Conservation (phyloP, 2,888 invertebrate species). For the Ephialtes manifestator region DNA sequence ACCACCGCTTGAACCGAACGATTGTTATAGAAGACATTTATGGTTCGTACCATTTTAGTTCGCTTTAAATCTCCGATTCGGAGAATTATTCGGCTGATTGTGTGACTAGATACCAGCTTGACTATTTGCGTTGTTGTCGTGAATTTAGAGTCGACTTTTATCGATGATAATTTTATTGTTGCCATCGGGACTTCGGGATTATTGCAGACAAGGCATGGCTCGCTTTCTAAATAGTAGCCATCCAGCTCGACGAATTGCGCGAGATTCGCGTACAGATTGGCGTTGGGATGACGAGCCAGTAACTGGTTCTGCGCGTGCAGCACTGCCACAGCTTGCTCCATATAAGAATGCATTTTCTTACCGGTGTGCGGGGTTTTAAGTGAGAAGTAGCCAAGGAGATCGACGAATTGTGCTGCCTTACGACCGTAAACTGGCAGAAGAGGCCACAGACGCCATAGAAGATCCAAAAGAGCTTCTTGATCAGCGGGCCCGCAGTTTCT, state of each 20-base stretch:
- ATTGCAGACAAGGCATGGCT: conserved; percentile 99
- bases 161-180: conserved; percentile 96
- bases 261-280: conserved; percentile 95
- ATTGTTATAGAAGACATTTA: conserved; percentile 99
- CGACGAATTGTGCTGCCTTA: conserved; percentile 98
- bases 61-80: conserved; percentile 98
- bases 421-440: conserved; percentile 95
- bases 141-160: conserved; percentile 98
- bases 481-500: conserved; percentile 93
- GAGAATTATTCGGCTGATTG: conserved; percentile 96
- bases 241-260: conserved; percentile 98
- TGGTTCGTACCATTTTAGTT: conserved; percentile 98
- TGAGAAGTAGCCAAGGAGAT: conserved; percentile 97
- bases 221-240: conserved; percentile 98
- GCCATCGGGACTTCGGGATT: conserved; percentile 98
- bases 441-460: conserved; percentile 97
- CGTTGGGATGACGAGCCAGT: conserved; percentile 96
- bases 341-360: conserved; percentile 91
- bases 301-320: conserved; percentile 96
- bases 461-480: conserved; percentile 92
- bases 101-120: conserved; percentile 97
- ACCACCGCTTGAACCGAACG: conserved; percentile 98
- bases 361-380: conserved; percentile 92
- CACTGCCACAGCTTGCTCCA: conserved; percentile 94
- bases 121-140: conserved; percentile 99